Base-by-base conservation (phyloP, 2,113 vertebrate species). In the Apaloderma vittatum region DNA sequence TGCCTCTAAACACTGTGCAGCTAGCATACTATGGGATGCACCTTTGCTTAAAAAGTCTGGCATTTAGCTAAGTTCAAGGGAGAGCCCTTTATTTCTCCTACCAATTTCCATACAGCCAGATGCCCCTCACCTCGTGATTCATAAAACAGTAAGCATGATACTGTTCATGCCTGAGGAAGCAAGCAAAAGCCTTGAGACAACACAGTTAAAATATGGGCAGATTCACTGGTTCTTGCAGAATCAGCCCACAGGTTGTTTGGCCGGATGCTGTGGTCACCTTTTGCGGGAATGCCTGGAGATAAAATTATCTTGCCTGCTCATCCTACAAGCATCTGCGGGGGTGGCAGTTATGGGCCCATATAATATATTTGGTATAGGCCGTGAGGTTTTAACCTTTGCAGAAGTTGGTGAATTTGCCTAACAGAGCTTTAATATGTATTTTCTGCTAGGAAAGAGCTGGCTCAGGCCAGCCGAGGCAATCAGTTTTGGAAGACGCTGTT, bases 191-290 rank as follows among this genome's bases (percentile, higher is more conserved):
- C 66, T 49, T 46, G 36, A 79, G 40, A 62, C 3, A 45, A 15
- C 12, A 65, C 24, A 63, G 11, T 36, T 66, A 34, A 90, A 88
- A 66, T 36, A 34, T 0, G 82, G 36, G 40, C 58, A 66, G 29
- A 45, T 54, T 61, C 17, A 3, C n/a, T 27, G 18, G 3, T 34
- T 34, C 49, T 58, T 2, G 0, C 49, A 63, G 74, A 68, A 27
- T 8, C n/a, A 29, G 12, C 29, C n/a, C 23, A 1, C 0, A 0
- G 54, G 13, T 23, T 75, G 27, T 49, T 37, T 24, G 74, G 10
- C 30, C 1, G 0, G 12, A 45, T 18, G 7, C 18, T 21, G 12
- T 18, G 6, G 5, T 61, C 29, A n/a, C 2, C 17, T 75, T 71
- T 55, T 51, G 30, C 20, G 30, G 66, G 29, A 67, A 59, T 9